Conservation (phyloP, 1,140 invertebrate genomes). For the Phymorhynchus buccinoides region DNA sequence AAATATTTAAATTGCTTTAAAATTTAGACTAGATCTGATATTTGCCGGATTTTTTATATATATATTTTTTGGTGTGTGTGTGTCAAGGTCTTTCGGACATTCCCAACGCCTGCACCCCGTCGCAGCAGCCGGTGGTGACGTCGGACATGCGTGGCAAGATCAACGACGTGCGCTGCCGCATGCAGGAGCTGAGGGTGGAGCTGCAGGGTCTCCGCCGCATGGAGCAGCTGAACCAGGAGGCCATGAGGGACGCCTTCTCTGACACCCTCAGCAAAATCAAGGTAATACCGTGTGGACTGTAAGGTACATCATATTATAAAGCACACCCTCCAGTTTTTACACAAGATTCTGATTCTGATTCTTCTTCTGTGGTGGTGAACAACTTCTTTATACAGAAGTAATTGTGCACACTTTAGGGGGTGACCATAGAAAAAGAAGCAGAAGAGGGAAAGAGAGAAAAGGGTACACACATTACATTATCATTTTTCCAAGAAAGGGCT, state of each 20-base stretch:
- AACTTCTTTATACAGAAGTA: too few relatives aligned
- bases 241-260: slow-evolving; percentile 90
- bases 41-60: neutral
- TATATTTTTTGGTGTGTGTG: neutral
- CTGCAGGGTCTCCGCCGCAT: slow-evolving; percentile 89
- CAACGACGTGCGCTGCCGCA: neutral
- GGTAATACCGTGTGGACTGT: slow-evolving; percentile 48
- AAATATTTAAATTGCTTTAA: neutral
- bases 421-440: too few relatives aligned
- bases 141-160: slow-evolving; percentile 30
- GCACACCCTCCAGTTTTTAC: too few relatives aligned
- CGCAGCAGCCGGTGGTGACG: slow-evolving; percentile 30
- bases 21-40: neutral
- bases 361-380: too few relatives aligned
- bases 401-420: too few relatives aligned
- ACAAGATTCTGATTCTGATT: too few relatives aligned
- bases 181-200: slow-evolving; percentile 77
- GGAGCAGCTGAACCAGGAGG: slow-evolving; percentile 91
- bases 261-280: slow-evolving; percentile 80
- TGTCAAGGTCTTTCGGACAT: slow-evolving; percentile 55
- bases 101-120: slow-evolving; percentile 28
- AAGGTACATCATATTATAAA: too few relatives aligned
- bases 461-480: too few relatives aligned
- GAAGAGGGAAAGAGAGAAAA: too few relatives aligned
- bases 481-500: too few relatives aligned